Evolutionary conservation across 2,113 vertebrate species (phyloP).

Genomic region (Anguilla rostrata): DNA sequence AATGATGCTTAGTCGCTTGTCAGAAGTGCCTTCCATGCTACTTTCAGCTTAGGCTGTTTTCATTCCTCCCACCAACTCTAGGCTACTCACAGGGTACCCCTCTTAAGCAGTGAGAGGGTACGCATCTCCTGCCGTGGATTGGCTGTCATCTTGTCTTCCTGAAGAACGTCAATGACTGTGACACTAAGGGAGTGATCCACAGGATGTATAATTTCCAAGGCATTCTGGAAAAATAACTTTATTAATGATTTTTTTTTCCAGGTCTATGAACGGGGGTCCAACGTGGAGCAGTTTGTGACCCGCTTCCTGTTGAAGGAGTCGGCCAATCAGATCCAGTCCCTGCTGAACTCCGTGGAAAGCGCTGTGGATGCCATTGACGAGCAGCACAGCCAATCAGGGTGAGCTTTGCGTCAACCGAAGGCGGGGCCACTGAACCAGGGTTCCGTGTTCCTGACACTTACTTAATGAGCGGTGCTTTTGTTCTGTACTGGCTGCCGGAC

Average conservation of each 20-base stretch:
- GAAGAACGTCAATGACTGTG: neutral
- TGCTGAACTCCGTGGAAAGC: constrained; percentile 93
- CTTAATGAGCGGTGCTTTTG: neutral
- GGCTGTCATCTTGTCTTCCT: no score
- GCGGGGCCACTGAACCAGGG: neutral
- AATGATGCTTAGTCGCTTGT: no score
- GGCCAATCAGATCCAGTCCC: constrained; percentile 91
- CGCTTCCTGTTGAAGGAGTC: constrained; percentile 96
- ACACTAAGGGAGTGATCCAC: neutral
- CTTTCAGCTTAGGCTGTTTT: no score
- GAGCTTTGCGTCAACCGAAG: constrained; percentile 25
- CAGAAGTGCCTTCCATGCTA: no score
- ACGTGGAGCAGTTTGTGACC: constrained; percentile 94
- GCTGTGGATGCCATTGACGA: constrained; percentile 94
- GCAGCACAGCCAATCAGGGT: constrained; percentile 87
- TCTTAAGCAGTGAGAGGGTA: no score
- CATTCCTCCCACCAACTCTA: no score
- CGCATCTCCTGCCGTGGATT: no score
- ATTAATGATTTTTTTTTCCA: constrained; percentile 45
- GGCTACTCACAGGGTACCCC: no score
- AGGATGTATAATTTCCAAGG: neutral
- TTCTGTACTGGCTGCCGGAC: neutral
- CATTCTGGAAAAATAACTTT: neutral
- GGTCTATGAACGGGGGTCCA: constrained; percentile 91
- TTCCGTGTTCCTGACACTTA: neutral